Percentiles rank a stretch among this genome's conserved stretches.
Evolutionary conservation across 2,888 invertebrate genomes (phyloP).

Genomic region (Xestia xanthographa): DNA sequence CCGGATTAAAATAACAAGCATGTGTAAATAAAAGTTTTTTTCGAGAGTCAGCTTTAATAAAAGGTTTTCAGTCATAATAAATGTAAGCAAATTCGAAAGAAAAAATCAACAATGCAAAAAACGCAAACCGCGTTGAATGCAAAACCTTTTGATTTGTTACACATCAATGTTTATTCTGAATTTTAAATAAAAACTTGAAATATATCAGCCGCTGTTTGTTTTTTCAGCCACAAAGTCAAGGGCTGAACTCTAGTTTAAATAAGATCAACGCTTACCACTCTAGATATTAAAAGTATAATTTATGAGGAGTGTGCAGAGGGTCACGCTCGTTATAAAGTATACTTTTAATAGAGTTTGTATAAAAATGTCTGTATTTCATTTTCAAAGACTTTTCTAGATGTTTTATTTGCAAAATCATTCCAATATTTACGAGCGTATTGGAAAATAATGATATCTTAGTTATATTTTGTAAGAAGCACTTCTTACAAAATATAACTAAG

Average conservation of each 20-base stretch:
- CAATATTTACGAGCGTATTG: background rate
- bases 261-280: conserved; percentile 21
- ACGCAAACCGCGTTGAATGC: conserved; percentile 5
- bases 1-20: background rate
- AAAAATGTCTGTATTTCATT: background rate
- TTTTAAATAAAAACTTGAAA: conserved; percentile 26
- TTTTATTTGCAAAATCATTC: background rate
- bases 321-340: too few species aligned
- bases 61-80: background rate
- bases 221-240: conserved; percentile 33
- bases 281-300: background rate
- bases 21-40: too few species aligned
- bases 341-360: background rate
- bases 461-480: background rate
- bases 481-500: too few species aligned
- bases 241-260: conserved; percentile 17
- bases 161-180: conserved; percentile 20
- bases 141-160: conserved; percentile 39
- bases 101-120: conserved; percentile 18
- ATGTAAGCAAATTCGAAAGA: background rate
- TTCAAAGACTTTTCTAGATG: background rate
- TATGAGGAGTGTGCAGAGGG: background rate
- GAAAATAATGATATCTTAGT: background rate
- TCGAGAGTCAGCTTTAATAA: background rate
- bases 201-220: conserved; percentile 9